Percentiles rank a stretch among this genome's conserved stretches.
These are phyloP conservation scores for Lithophane leautieri DNA, from an alignment of 2,888 invertebrate genomes.

Conservation along the genomic window DNA sequence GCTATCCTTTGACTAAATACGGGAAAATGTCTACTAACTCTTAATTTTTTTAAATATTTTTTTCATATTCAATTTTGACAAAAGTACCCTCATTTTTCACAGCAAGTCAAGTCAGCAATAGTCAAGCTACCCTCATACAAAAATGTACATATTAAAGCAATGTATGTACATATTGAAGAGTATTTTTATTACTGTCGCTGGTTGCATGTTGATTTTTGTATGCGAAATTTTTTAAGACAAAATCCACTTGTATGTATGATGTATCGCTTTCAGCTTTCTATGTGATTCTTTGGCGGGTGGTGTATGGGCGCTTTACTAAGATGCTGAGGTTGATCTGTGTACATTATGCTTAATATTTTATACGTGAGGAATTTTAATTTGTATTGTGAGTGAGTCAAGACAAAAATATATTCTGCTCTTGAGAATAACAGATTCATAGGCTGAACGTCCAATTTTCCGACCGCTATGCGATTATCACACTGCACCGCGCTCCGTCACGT, in stretches of 20 bases:
- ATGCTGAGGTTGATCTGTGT: background rate
- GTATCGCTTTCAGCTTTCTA: constrained; percentile 65
- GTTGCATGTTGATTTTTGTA: constrained; percentile 72
- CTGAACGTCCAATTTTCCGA: background rate
- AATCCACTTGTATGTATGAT: constrained; percentile 55
- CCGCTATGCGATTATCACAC: too few species aligned
- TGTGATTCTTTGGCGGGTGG: constrained; percentile 54
- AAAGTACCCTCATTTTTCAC: constrained; percentile 5
- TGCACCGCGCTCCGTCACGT: too few species aligned
- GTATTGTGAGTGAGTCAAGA: background rate
- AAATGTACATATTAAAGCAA: constrained; percentile 78
- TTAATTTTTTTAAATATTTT: background rate
- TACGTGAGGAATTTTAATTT: constrained; percentile 4
- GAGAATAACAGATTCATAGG: background rate
- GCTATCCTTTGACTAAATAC: constrained; percentile 3
- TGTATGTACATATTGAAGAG: constrained; percentile 79
- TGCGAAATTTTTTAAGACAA: constrained; percentile 57
- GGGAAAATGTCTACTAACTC: constrained; percentile 13
- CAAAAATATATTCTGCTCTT: background rate
- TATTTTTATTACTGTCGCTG: constrained; percentile 75
- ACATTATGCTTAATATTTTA: constrained; percentile 8
- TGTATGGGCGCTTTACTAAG: constrained; percentile 48
- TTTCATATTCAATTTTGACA: constrained; percentile 1
- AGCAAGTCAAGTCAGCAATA: constrained; percentile 68
- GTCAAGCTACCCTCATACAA: constrained; percentile 66